Percentiles rank a stretch among this genome's conserved stretches.
Conservation (phyloP, 2,888 invertebrate species). For the Temnothorax unifasciatus region DNA sequence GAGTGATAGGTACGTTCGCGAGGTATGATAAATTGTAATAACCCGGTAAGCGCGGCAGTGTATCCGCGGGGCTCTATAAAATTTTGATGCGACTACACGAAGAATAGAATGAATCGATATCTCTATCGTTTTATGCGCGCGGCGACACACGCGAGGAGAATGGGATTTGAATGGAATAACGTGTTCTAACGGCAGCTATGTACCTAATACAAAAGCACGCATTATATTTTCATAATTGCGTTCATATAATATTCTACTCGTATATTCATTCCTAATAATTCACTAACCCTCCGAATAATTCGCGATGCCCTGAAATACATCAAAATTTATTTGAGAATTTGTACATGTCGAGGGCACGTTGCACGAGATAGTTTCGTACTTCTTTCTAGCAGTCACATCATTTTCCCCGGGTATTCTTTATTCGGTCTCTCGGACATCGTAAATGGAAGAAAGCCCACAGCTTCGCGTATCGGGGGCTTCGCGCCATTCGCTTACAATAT, state of each 20-base stretch:
- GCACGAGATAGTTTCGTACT: neutral
- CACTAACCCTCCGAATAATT: neutral
- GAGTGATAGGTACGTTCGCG: neutral
- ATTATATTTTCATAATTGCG: neutral
- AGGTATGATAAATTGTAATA: conserved; percentile 51
- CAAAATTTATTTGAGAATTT: conserved; percentile 1
- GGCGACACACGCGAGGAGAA: conserved; percentile 20
- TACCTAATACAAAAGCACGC: neutral
- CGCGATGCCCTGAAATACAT: neutral
- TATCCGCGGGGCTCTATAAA: conserved; percentile 38
- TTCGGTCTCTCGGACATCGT: conserved; percentile 34
- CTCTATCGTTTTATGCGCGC: conserved; percentile 21
- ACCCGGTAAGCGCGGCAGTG: conserved; percentile 32
- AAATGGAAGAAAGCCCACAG: conserved; percentile 33
- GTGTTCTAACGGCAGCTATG: neutral
- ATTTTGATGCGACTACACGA: conserved; percentile 34
- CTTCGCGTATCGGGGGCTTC: conserved; percentile 14
- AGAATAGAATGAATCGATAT: conserved; percentile 53
- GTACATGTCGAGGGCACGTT: neutral
- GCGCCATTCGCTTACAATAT: conserved; percentile 40
- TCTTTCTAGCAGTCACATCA: neutral
- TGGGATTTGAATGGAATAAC: neutral
- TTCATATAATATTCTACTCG: neutral
- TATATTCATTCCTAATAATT: neutral
- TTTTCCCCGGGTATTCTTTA: conserved; percentile 16